phyloP scores from a whole-genome alignment of 2,113 vertebrate genomes.

The Muntiacus muntjak region DNA sequence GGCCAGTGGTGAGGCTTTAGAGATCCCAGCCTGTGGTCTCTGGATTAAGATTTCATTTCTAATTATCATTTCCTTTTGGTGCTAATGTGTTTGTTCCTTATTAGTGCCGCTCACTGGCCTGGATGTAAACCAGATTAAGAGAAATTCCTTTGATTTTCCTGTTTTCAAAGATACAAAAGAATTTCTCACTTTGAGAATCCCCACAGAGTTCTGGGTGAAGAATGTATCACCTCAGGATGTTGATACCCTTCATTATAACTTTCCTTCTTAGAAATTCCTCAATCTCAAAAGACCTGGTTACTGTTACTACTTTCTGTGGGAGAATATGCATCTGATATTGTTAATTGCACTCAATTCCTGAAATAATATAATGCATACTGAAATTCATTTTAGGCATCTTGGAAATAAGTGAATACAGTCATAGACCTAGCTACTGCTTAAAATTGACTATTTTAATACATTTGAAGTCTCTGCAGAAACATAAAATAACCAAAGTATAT shows the following conservation, averaged over 20 bases:
- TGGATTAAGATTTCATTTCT: constrained; percentile 65
- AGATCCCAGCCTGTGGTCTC: constrained; percentile 28
- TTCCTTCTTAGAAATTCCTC: background rate
- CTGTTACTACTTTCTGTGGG: background rate
- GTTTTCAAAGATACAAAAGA: constrained; percentile 73
- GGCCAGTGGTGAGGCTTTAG: background rate
- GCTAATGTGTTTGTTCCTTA: constrained; percentile 71
- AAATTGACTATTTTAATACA: background rate
- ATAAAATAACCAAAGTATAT: background rate
- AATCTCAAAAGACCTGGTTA: background rate
- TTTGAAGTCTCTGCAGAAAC: background rate
- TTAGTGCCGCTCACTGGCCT: constrained; percentile 37
- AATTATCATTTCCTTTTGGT: constrained; percentile 73
- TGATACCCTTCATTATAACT: constrained; percentile 9
- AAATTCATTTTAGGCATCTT: background rate
- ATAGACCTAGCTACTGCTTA: background rate
- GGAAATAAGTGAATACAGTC: background rate
- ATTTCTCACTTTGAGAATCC: constrained; percentile 65
- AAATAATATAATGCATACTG: background rate
- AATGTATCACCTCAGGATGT: constrained; percentile 56
- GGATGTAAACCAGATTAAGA: constrained; percentile 60
- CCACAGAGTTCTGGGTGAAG: constrained; percentile 24
- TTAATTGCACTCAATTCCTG: background rate
- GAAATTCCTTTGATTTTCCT: constrained; percentile 65
- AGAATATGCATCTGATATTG: background rate